These are phyloP conservation scores for Knipowitschia caucasica DNA, from an alignment of 2,797 vertebrate species.

Conservation along the genomic window DNA sequence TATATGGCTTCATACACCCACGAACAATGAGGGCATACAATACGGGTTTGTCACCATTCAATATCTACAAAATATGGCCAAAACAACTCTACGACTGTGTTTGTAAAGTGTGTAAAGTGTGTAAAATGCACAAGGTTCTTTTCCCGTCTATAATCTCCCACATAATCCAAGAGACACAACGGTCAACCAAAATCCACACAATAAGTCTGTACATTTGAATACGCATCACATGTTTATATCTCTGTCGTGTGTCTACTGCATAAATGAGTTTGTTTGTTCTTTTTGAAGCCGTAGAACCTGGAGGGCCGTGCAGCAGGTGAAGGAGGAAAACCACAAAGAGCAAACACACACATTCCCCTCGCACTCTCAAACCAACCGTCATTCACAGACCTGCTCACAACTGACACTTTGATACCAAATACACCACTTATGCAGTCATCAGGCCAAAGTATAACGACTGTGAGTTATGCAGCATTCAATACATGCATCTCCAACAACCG, in stretches of 20 bases:
- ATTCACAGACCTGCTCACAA: constrained; percentile 38
- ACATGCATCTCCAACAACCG: neutral
- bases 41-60: too few relatives aligned
- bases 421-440: neutral
- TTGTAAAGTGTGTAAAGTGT: too few relatives aligned
- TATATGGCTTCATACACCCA: too few relatives aligned
- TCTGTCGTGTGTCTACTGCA: neutral
- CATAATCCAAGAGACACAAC: too few relatives aligned
- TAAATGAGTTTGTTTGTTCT: neutral
- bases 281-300: constrained; percentile 27
- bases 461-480: neutral
- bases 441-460: neutral
- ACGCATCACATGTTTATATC: too few relatives aligned
- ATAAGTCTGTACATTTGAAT: too few relatives aligned
- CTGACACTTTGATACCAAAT: constrained; percentile 34
- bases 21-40: too few relatives aligned
- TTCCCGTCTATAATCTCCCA: too few relatives aligned
- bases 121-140: too few relatives aligned
- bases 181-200: too few relatives aligned
- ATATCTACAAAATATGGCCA: too few relatives aligned
- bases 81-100: too few relatives aligned
- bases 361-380: constrained; percentile 48
- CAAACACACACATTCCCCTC: constrained; percentile 44
- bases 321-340: constrained; percentile 56
- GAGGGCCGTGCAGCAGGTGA: constrained; percentile 35